Conservation (phyloP, 2,888 invertebrate species). For the Thyatira batis region DNA sequence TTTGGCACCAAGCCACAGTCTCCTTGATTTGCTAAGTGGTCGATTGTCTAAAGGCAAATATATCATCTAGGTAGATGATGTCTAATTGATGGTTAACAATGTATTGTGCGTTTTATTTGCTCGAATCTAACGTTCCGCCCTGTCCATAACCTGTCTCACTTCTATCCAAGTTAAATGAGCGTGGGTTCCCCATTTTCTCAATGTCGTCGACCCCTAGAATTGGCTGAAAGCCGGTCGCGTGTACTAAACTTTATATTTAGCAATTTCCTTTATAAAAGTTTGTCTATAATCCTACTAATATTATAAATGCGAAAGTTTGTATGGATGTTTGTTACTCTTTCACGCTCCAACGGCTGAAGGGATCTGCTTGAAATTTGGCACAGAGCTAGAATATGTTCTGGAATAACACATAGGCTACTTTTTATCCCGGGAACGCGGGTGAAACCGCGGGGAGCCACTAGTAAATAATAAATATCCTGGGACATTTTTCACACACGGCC, state of each 20-base stretch:
- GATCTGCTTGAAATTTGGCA: too few species aligned
- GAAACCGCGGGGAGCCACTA: too few species aligned
- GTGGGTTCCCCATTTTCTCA: neutral
- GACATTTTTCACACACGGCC: too few species aligned
- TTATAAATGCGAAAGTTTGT: too few species aligned
- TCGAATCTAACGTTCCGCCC: neutral
- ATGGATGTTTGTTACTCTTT: too few species aligned
- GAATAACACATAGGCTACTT: too few species aligned
- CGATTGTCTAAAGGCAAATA: neutral
- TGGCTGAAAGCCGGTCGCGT: neutral
- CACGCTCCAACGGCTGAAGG: too few species aligned
- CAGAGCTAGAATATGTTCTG: too few species aligned
- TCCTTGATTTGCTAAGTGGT: neutral
- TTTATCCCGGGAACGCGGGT: too few species aligned
- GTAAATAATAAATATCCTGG: too few species aligned
- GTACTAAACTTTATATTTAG: neutral
- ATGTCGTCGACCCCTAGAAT: neutral
- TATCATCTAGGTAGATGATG: neutral
- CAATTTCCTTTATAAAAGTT: neutral
- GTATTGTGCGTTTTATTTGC: neutral
- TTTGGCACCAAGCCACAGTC: constrained; percentile 56
- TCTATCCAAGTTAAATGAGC: neutral
- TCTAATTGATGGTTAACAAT: neutral
- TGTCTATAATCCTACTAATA: too few species aligned
- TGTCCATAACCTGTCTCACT: neutral